A percentile compares a stretch with the other conserved stretches of the same genome.
Conservation (phyloP, 30 jellyfish, hydroid and myxozoan species). For the Hydractinia echinata region DNA sequence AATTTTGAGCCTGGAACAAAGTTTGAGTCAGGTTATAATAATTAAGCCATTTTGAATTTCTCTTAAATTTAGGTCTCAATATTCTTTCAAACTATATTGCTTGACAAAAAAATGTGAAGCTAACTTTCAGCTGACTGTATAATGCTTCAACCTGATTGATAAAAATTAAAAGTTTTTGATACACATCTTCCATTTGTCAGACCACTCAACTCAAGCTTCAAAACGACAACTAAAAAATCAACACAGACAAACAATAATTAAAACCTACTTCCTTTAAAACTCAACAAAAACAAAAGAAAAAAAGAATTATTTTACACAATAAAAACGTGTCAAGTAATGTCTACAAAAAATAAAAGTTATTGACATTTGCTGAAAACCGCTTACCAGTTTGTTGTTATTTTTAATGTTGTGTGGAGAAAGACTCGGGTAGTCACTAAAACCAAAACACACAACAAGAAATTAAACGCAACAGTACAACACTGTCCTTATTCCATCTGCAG, state of each 20-base stretch:
- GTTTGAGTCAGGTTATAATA: too few relatives aligned
- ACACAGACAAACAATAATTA: not conserved
- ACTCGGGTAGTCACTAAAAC: slow-evolving; percentile 70
- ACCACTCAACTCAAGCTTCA: too few relatives aligned
- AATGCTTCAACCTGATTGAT: too few relatives aligned
- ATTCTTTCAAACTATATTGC: too few relatives aligned
- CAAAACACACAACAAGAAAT: not conserved
- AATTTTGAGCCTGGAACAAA: too few relatives aligned
- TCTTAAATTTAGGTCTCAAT: too few relatives aligned
- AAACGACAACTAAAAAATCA: not conserved
- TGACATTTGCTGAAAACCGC: slow-evolving; percentile 13
- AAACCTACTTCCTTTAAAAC: not conserved
- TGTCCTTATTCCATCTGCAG: not conserved
- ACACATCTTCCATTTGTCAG: too few relatives aligned
- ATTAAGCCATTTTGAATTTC: too few relatives aligned
- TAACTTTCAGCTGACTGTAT: too few relatives aligned
- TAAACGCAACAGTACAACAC: not conserved
- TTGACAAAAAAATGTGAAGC: too few relatives aligned
- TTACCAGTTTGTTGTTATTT: slow-evolving; percentile 81
- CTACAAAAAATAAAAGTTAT: not conserved
- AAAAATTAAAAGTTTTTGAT: too few relatives aligned
- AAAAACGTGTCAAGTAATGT: not conserved
- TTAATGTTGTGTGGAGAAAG: slow-evolving; percentile 88
- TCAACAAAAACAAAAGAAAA: not conserved
- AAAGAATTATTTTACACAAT: not conserved